A percentile compares a stretch with the other conserved stretches of the same genome.
Conservation (phyloP, 2,888 invertebrate genomes). For the Miltochrista miniata region DNA sequence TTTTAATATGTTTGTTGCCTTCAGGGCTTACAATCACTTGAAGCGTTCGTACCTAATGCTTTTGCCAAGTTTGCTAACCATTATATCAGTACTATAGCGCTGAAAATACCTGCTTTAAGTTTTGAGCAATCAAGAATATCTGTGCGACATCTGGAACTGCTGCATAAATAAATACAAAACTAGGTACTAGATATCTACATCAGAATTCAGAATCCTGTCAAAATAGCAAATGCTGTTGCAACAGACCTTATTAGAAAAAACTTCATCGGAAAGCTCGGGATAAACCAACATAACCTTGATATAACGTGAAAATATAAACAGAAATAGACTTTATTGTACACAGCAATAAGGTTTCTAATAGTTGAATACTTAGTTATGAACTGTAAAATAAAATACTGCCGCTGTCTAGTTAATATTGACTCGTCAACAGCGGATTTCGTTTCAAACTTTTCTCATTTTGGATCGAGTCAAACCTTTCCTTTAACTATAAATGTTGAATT, state of each 20-base stretch:
- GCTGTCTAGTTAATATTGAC: constrained; percentile 79
- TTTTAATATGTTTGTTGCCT: no score
- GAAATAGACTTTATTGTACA: not conserved
- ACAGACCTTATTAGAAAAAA: constrained; percentile 73
- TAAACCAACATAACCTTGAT: constrained; percentile 21
- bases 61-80: no score
- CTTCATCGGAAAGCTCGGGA: constrained; percentile 65
- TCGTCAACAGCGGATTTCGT: constrained; percentile 75
- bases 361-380: constrained; percentile 4
- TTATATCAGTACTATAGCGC: no score
- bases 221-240: constrained; percentile 45
- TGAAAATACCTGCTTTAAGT: no score
- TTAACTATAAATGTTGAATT: constrained; percentile 36
- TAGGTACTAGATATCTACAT: constrained; percentile 1
- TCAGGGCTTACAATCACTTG: no score
- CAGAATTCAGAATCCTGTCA: constrained; percentile 3
- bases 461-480: constrained; percentile 59
- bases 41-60: no score
- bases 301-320: not conserved
- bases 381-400: constrained; percentile 43
- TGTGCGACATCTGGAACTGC: no score
- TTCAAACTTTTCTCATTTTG: constrained; percentile 81
- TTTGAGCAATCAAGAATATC: no score
- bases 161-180: constrained; percentile 4
- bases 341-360: constrained; percentile 12